These are phyloP conservation scores for Premnoplex brunnescens DNA, from an alignment of 2,797 vertebrate genomes.

Conservation along the genomic window DNA sequence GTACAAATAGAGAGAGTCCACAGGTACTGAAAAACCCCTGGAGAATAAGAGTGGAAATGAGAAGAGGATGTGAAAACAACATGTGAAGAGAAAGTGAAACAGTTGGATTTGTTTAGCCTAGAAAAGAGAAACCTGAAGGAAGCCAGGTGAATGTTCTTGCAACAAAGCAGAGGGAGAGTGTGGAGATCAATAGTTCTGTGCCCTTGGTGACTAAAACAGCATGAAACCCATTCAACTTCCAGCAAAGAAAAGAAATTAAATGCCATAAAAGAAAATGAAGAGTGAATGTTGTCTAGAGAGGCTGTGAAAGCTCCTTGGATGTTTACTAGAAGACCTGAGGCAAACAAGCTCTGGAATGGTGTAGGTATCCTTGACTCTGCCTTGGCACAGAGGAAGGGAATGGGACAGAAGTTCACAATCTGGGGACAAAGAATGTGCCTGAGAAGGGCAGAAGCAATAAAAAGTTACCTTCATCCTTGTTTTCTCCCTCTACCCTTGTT, in stretches of 20 bases:
- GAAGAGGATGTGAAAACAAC: slow-evolving; percentile 3
- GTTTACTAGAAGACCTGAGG: slow-evolving; percentile 30
- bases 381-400: neutral
- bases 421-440: neutral
- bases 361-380: neutral
- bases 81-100: neutral
- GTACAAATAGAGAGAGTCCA: neutral
- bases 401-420: neutral
- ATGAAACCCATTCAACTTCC: neutral
- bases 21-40: neutral
- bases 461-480: neutral
- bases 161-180: neutral
- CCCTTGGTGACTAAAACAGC: slow-evolving; percentile 31
- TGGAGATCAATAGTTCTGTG: slow-evolving; percentile 37
- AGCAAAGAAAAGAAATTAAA: slow-evolving; percentile 47
- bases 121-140: slow-evolving; percentile 7
- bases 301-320: slow-evolving; percentile 10
- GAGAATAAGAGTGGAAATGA: slow-evolving; percentile 24
- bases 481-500: neutral
- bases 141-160: neutral
- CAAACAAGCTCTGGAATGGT: neutral
- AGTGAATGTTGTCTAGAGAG: slow-evolving; percentile 12
- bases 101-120: neutral
- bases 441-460: neutral
- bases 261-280: slow-evolving; percentile 15